Conservation (phyloP, 2,888 invertebrate genomes). For the Leistus spinibarbis region DNA sequence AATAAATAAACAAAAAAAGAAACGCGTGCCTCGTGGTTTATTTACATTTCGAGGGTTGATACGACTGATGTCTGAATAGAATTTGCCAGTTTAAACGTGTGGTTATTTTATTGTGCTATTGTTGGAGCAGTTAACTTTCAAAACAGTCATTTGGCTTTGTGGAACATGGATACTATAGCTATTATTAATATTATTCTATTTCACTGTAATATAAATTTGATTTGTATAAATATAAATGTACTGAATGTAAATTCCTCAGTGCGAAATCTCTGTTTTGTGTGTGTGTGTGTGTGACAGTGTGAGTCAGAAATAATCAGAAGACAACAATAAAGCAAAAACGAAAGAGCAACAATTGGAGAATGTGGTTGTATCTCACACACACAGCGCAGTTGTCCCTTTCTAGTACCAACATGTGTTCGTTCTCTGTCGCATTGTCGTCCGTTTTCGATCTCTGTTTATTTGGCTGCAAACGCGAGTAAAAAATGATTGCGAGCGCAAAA, state of each 20-base stretch:
- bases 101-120: not conserved
- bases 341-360: not conserved
- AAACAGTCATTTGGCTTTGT: not conserved
- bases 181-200: too few species aligned
- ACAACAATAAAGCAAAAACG: not conserved
- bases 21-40: not conserved
- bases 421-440: conserved; percentile 3
- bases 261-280: not conserved
- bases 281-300: not conserved
- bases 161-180: not conserved
- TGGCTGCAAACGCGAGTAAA: not conserved
- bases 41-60: not conserved
- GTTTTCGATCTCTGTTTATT: not conserved
- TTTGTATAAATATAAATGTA: conserved; percentile 10
- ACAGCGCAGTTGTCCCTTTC: conserved; percentile 3
- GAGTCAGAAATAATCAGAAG: not conserved
- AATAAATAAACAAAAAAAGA: not conserved
- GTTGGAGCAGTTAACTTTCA: not conserved
- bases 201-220: too few species aligned
- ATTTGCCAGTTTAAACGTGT: not conserved
- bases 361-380: not conserved
- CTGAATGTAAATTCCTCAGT: not conserved
- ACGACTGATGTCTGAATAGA: not conserved
- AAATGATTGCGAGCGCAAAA: not conserved
- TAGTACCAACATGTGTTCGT: not conserved